Evolutionary conservation across 1,140 invertebrate species (phyloP).

Genomic region (Chrysomallon squamiferum): DNA sequence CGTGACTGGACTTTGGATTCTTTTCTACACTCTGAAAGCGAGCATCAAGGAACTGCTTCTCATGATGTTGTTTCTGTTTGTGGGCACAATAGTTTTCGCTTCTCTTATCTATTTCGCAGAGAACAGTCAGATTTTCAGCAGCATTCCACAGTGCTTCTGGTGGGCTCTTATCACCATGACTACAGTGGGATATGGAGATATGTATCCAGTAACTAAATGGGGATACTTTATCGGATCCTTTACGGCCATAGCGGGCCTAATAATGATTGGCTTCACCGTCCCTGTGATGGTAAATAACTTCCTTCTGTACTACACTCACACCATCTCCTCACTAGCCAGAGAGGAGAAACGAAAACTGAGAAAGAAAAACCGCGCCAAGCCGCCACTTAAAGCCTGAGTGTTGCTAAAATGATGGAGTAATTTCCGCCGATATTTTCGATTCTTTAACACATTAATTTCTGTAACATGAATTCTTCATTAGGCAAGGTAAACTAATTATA

Average conservation of each 20-base stretch:
- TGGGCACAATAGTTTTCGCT: conserved; percentile 98
- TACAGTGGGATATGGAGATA: conserved; percentile 98
- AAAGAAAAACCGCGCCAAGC: background rate
- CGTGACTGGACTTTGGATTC: conserved; percentile 94
- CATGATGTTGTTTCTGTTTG: conserved; percentile 96
- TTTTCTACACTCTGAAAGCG: conserved; percentile 97
- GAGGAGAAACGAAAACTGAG: background rate
- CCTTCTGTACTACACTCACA: conserved; percentile 82
- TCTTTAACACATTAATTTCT: too few relatives aligned
- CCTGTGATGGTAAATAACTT: conserved; percentile 63
- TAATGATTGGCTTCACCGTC: conserved; percentile 99
- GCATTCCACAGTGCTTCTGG: conserved; percentile 99
- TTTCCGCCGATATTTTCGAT: background rate
- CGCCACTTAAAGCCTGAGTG: background rate
- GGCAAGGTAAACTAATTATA: too few relatives aligned
- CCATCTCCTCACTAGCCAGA: conserved; percentile 16
- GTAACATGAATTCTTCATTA: too few relatives aligned
- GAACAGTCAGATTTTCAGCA: conserved; percentile 27
- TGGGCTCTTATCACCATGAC: conserved; percentile 91
- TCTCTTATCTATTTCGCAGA: conserved; percentile 75
- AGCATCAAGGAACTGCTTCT: conserved; percentile 98
- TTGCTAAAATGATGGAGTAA: background rate
- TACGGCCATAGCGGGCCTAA: conserved; percentile 97
- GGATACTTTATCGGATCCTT: conserved; percentile 60
- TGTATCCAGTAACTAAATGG: conserved; percentile 63